Percentiles rank a stretch among this genome's conserved stretches.
Evolutionary conservation across 1,140 invertebrate species (phyloP).

Genomic region (Drosophila sproati): DNA sequence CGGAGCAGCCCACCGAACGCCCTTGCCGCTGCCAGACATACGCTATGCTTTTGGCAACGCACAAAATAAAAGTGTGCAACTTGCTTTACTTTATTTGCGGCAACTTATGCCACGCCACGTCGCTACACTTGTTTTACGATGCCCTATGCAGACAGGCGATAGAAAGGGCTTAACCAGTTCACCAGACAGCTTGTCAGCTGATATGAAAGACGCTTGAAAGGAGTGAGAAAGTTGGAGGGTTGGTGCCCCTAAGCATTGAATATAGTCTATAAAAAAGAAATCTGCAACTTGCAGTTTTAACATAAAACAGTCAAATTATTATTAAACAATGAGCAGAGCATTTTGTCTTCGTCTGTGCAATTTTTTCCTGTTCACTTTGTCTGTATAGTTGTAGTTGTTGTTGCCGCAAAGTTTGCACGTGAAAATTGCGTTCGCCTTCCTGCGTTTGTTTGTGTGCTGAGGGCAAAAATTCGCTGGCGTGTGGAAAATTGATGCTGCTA

Average conservation of each 20-base stretch:
- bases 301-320: not conserved
- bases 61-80: constrained; percentile 75
- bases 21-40: constrained; percentile 19
- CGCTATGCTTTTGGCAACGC: constrained; percentile 49
- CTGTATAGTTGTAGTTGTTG: constrained; percentile 45
- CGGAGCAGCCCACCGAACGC: not conserved
- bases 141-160: constrained; percentile 9
- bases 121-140: constrained; percentile 53
- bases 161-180: constrained; percentile 1
- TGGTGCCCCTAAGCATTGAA: too few relatives aligned
- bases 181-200: not conserved
- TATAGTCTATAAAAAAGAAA: not conserved
- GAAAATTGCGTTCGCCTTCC: constrained; percentile 73
- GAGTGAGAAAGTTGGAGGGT: not conserved
- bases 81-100: constrained; percentile 66
- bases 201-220: not conserved
- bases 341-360: constrained; percentile 41
- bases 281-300: not conserved
- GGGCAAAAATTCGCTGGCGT: constrained; percentile 63
- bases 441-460: constrained; percentile 27
- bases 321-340: constrained; percentile 19
- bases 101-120: constrained; percentile 63
- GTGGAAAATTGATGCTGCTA: constrained; percentile 76
- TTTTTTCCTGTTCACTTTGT: constrained; percentile 64
- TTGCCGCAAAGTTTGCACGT: constrained; percentile 71